These are phyloP conservation scores for Oncopodura yosiiana DNA, from an alignment of 1,140 invertebrate genomes.

Conservation along the genomic window DNA sequence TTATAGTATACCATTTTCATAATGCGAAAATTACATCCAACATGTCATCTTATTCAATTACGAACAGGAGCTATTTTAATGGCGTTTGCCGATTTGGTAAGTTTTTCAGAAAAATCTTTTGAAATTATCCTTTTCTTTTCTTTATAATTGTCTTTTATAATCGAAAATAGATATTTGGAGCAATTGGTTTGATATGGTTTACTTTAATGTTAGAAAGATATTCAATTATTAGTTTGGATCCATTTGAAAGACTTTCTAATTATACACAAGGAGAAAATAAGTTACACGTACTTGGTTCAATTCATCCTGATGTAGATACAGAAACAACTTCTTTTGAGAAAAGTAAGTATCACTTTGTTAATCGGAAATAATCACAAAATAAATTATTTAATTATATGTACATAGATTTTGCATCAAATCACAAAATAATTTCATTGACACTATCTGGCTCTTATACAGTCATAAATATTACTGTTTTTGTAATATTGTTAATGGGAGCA, in stretches of 20 bases:
- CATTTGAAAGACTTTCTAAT: constrained; percentile 12
- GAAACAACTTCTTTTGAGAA: too few relatives aligned
- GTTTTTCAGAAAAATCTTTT: background rate
- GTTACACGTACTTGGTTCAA: too few relatives aligned
- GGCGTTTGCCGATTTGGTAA: constrained; percentile 19
- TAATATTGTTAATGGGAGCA: constrained; percentile 9
- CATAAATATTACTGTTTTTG: constrained; percentile 8
- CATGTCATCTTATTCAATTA: constrained; percentile 9
- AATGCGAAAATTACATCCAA: too few relatives aligned
- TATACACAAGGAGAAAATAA: background rate
- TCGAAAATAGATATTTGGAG: constrained; percentile 15
- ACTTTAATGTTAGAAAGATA: constrained; percentile 11
- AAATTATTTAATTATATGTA: background rate
- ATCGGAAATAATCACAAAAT: too few relatives aligned
- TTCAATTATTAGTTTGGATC: constrained; percentile 11
- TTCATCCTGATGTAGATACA: too few relatives aligned
- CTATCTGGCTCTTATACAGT: constrained; percentile 12
- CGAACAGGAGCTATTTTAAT: constrained; percentile 5
- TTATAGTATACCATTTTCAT: too few relatives aligned
- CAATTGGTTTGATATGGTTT: constrained; percentile 19
- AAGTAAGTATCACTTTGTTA: too few relatives aligned
- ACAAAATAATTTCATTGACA: constrained; percentile 15
- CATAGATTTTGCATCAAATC: constrained; percentile 8
- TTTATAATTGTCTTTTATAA: too few relatives aligned
- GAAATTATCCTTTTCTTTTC: background rate